Percentiles rank a stretch among this genome's conserved stretches.
These are phyloP conservation scores for Cylindroiulus punctatus DNA, from an alignment of 2,888 invertebrate species.

Conservation along the genomic window DNA sequence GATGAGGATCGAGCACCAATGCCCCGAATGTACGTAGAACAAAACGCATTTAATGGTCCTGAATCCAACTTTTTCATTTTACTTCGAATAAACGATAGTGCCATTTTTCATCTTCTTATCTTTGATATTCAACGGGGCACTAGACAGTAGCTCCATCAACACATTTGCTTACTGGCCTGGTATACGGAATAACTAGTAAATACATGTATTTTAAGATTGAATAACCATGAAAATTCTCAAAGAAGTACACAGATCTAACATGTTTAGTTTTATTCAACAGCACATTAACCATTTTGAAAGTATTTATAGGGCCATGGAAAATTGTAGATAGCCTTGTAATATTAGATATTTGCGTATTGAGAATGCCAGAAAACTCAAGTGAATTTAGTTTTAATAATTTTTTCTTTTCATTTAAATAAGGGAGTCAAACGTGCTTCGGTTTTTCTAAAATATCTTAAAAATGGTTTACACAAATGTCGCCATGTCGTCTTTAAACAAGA, in stretches of 20 bases:
- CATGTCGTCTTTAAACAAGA: not conserved
- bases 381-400: not conserved
- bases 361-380: too few species aligned
- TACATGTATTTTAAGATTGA: too few species aligned
- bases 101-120: not conserved
- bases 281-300: too few species aligned
- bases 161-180: too few species aligned
- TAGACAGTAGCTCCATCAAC: too few species aligned
- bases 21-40: not conserved
- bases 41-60: not conserved
- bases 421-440: not conserved
- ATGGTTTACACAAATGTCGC: conserved; percentile 2
- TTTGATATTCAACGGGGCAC: not conserved
- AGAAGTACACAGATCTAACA: too few species aligned
- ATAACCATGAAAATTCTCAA: too few species aligned
- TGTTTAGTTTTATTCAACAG: too few species aligned
- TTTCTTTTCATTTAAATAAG: not conserved
- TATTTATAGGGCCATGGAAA: too few species aligned
- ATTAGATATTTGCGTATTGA: too few species aligned
- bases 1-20: conserved; percentile 11
- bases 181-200: too few species aligned
- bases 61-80: not conserved
- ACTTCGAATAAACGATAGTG: not conserved
- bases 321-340: too few species aligned
- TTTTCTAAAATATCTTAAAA: not conserved